Base-by-base conservation (phyloP, 2,888 invertebrate species). In the Odontothrips loti region DNA sequence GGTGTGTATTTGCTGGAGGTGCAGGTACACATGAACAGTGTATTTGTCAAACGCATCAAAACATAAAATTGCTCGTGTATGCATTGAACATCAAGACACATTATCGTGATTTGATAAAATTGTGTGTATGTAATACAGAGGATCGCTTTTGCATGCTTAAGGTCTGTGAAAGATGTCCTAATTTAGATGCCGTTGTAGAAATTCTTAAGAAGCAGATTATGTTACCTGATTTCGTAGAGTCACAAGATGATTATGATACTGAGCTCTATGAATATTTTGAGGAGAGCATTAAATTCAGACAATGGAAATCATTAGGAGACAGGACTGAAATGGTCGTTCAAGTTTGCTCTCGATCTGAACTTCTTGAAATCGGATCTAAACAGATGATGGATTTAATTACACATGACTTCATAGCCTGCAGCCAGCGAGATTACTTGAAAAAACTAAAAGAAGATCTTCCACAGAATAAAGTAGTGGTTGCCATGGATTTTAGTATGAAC, bases 11-110 rank as follows among this genome's bases (percentile, higher is more conserved):
- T 48, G 48, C 48, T 48, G 48, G 48, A 48, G 48, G 20, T n/a
- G 63, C 63, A 20, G 63, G 63, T 15, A 63, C 63, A 63, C 63
- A 63, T 20, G 63, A 63, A 20, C 63, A 63, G 63, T 63, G 63
- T 20, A 63, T 63, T 15, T 63, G 63, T 63, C 63, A 63, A 63
- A 63, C 63, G 20, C 63, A 63, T 20, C 63, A 63, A 20, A 63
- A 63, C 63, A 20, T 63, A 15, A 63, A 63, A 20, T 20, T 63
- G n/a, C 20, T 63, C n/a, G 9, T 63, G n/a, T 63, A 63, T 63
- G 63, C 63, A 15, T 20, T 63, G 15, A 63, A 63, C 63, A 20
- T 63, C 6, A 63, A 63, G 20, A 63, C 20, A 20, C 15, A 63
- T 63, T 63, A 63, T 20, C 11, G 63, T 15, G 63, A 63, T 20